Conservation (phyloP, 2,113 vertebrate species). For the Alosa alosa region DNA sequence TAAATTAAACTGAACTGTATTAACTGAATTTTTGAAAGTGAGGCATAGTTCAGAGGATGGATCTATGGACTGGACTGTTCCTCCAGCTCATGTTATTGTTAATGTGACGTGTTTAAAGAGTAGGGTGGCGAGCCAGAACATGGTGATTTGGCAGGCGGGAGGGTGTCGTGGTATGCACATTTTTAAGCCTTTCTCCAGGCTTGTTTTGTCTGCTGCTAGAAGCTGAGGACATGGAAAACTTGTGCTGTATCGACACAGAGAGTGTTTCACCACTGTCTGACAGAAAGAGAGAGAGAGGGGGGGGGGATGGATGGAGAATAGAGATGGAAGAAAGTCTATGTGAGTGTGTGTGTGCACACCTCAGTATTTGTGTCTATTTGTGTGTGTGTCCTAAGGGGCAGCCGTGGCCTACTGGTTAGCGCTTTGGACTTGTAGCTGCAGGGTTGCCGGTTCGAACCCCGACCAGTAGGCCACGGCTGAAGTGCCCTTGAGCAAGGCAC, state of each 20-base stretch:
- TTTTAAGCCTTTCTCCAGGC: neutral
- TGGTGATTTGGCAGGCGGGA: neutral
- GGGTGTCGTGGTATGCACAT: neutral
- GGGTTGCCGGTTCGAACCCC: no score
- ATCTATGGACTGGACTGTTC: neutral
- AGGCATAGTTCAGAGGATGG: neutral
- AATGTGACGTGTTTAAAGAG: neutral
- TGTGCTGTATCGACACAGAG: neutral
- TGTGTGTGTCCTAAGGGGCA: neutral
- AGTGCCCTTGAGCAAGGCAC: no score
- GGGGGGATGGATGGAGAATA: neutral
- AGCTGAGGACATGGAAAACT: constrained; percentile 2
- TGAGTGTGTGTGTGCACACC: neutral
- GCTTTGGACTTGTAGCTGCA: no score
- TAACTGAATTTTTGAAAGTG: neutral
- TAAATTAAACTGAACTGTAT: neutral
- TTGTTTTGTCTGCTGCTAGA: constrained; percentile 7
- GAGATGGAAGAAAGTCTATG: neutral
- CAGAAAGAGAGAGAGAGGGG: neutral
- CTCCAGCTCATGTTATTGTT: neutral
- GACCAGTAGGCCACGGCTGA: no score
- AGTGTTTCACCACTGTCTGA: neutral
- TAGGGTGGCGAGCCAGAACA: neutral
- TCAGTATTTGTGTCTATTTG: neutral
- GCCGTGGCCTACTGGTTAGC: no score